phyloP scores from a whole-genome alignment of 1,140 invertebrate genomes.

The Hydropsyche tenuis region DNA sequence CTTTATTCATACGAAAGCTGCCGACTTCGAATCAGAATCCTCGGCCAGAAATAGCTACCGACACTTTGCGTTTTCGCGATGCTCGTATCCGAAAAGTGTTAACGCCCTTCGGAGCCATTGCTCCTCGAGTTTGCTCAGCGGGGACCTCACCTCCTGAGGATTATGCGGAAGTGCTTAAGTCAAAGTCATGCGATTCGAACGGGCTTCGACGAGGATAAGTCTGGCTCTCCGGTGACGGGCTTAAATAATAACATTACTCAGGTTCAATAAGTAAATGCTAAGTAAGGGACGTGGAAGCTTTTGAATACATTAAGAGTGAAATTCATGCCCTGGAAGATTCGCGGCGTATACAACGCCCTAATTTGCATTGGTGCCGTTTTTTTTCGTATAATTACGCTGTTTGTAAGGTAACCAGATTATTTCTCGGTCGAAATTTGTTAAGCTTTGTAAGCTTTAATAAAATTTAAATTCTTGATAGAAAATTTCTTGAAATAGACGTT shows the following conservation, averaged over 20 bases:
- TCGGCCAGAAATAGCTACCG: too few relatives aligned
- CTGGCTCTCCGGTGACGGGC: neutral
- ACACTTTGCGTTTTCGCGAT: too few relatives aligned
- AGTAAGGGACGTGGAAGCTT: conserved; percentile 31
- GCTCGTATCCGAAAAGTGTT: too few relatives aligned
- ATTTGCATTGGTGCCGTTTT: conserved; percentile 29
- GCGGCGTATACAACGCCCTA: neutral
- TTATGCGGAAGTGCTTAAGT: conserved; percentile 1
- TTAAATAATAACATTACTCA: conserved; percentile 34
- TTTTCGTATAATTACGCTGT: neutral
- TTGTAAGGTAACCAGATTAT: too few relatives aligned
- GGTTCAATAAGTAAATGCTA: conserved; percentile 39
- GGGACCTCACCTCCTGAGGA: neutral
- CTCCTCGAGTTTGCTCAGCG: too few relatives aligned
- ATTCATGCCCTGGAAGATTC: neutral
- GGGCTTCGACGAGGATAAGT: conserved; percentile 20
- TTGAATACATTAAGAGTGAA: conserved; percentile 41
- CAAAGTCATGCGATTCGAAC: conserved; percentile 15
- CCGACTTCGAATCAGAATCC: too few relatives aligned
- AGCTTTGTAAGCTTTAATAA: too few relatives aligned
- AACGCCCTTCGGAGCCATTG: too few relatives aligned
- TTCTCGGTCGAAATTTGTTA: too few relatives aligned
- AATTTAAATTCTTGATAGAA: too few relatives aligned
- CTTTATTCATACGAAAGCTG: too few relatives aligned
- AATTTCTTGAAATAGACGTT: too few relatives aligned